A percentile compares a stretch with the other conserved stretches of the same genome.
These are phyloP conservation scores for Tragulus kanchil DNA, from an alignment of 2,113 vertebrate genomes.

Conservation along the genomic window DNA sequence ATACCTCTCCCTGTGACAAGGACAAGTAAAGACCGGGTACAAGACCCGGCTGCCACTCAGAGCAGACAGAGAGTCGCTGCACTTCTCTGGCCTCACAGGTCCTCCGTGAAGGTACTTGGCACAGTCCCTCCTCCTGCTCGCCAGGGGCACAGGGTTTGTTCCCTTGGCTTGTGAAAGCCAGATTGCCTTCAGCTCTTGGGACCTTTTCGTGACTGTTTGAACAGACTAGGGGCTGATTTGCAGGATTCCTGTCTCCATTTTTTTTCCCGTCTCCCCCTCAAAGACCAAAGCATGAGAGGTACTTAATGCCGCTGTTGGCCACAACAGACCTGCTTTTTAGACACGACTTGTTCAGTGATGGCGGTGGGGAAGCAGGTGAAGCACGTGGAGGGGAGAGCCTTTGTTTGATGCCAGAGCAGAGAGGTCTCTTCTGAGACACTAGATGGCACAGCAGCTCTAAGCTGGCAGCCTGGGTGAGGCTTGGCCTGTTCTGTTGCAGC, in stretches of 20 bases:
- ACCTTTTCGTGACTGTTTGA: constrained; percentile 74
- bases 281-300: constrained; percentile 76
- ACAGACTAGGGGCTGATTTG: constrained; percentile 71
- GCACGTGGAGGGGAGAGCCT: background rate
- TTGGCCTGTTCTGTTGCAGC: background rate
- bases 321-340: constrained; percentile 57
- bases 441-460: constrained; percentile 79
- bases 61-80: constrained; percentile 68
- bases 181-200: constrained; percentile 78
- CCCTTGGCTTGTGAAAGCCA: constrained; percentile 79
- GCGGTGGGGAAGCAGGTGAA: background rate
- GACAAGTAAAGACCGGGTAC: constrained; percentile 85
- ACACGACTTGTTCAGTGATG: constrained; percentile 62
- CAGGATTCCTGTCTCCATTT: constrained; percentile 46
- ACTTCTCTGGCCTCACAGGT: constrained; percentile 55
- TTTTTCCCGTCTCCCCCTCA: constrained; percentile 4
- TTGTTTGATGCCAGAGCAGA: background rate
- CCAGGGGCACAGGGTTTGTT: background rate
- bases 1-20: constrained; percentile 86
- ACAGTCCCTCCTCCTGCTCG: constrained; percentile 65
- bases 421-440: constrained; percentile 75
- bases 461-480: background rate
- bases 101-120: constrained; percentile 63
- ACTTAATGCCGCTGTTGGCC: constrained; percentile 57
- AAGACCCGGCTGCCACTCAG: constrained; percentile 77